Conservation (phyloP, 2,888 invertebrate genomes). For the Bombyx huttoni region DNA sequence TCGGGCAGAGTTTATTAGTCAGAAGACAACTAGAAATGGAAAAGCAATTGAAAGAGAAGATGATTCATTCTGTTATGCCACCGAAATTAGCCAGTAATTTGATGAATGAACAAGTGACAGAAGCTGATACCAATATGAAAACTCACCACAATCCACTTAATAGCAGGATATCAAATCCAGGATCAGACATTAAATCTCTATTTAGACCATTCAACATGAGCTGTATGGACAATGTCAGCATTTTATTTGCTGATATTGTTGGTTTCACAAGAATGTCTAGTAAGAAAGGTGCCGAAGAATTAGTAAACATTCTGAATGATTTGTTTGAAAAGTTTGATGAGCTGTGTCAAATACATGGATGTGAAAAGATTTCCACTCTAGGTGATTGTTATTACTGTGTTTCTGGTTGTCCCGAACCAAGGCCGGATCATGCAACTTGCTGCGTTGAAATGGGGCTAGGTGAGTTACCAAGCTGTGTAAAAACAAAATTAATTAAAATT, state of each 20-base stretch:
- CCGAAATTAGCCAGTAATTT: slow-evolving; percentile 91
- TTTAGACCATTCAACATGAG: slow-evolving; percentile 98
- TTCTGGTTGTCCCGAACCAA: slow-evolving; percentile 94
- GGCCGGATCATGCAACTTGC: slow-evolving; percentile 92
- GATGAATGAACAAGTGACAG: slow-evolving; percentile 80
- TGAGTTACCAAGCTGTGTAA: slow-evolving; percentile 27
- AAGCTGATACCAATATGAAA: slow-evolving; percentile 70
- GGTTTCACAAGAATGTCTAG: slow-evolving; percentile 98
- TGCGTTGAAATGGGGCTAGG: slow-evolving; percentile 97
- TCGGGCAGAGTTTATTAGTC: slow-evolving; percentile 92
- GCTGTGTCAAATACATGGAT: slow-evolving; percentile 88
- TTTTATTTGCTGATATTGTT: slow-evolving; percentile 97
- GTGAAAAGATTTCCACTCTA: slow-evolving; percentile 97
- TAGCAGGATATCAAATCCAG: slow-evolving; percentile 67
- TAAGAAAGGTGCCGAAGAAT: slow-evolving; percentile 95
- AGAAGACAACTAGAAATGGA: slow-evolving; percentile 92
- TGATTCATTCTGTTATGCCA: slow-evolving; percentile 98
- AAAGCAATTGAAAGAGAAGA: slow-evolving; percentile 94
- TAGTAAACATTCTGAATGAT: slow-evolving; percentile 96
- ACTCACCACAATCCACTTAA: slow-evolving; percentile 39
- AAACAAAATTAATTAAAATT: too few species aligned
- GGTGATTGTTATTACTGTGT: slow-evolving; percentile 96
- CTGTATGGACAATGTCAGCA: slow-evolving; percentile 95
- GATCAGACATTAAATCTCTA: slow-evolving; percentile 82
- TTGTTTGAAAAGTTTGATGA: slow-evolving; percentile 96